Base-by-base conservation (phyloP, 37 sponge, comb jelly and placozoan genomes). In the Ephydatia muelleri region DNA sequence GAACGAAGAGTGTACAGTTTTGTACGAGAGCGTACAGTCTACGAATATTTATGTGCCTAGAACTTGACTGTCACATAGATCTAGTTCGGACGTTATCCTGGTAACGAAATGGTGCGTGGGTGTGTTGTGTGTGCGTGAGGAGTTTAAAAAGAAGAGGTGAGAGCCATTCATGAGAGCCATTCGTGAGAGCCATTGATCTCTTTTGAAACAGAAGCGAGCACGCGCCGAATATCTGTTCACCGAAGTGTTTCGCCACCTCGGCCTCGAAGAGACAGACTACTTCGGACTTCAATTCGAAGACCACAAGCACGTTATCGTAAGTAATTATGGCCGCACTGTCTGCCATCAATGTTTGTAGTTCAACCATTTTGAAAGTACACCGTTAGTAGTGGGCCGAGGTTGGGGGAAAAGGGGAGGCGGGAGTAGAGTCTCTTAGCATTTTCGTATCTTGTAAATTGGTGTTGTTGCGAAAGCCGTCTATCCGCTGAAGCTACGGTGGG, bases 201-300 rank as follows among this genome's bases (percentile, higher is more conserved):
- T 57, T 21, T 57, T 1, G 6, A 22, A 27, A 23, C 82, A 94
- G 94, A 90, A 84, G 48, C 69, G 84, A 3, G 88, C 94, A 5
- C 21, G 64, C 5, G 94, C 91, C 19, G 79, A 85, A 3, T 77
- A 76, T 19, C 49, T 94, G 67, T 57, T 88, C 64, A 65, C 33
- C 13, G 80, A 85, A 28, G 91, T 90, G 49, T 90, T 84, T 70
- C 82, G 81, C 6, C 94, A 90, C 68, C 57, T 94, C 36, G 84
- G 85, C 37, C 75, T 94, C 38, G 91, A 90, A 25, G 94, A 94
- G 66, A 90, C 68, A 31, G 94, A 94, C 64, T 94, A 94, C 70
- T 94, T 94, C 66, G 94, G 94, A 22, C 87, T 94, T 13, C 79
- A 77, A 22, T 94, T 73, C 74, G 74, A 68, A 37, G 94, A 94